These are phyloP conservation scores for Aphodius granarius DNA, from an alignment of 2,888 invertebrate genomes.

Conservation along the genomic window DNA sequence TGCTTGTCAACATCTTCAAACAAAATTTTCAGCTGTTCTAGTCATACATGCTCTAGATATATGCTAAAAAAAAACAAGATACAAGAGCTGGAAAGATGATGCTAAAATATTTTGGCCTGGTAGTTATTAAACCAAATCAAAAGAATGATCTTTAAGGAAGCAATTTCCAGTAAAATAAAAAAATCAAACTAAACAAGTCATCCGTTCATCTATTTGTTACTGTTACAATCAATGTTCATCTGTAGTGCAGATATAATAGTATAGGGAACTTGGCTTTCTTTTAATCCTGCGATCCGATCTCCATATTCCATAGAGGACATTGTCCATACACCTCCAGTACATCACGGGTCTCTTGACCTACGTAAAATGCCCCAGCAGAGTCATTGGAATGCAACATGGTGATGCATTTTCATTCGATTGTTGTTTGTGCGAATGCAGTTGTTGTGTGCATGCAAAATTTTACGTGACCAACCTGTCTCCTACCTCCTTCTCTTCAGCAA, in stretches of 20 bases:
- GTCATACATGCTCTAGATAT: too few relatives aligned
- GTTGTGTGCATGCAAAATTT: slow-evolving; percentile 47
- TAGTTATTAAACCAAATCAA: background rate
- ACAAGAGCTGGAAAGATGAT: too few relatives aligned
- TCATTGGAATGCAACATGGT: slow-evolving; percentile 34
- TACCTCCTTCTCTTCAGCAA: background rate
- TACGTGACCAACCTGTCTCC: slow-evolving; percentile 40
- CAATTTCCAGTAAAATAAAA: background rate
- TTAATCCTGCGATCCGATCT: background rate
- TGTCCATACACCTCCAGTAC: background rate
- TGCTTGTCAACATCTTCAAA: too few relatives aligned
- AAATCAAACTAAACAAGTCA: background rate
- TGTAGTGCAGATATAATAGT: background rate
- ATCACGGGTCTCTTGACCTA: background rate
- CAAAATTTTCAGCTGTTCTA: too few relatives aligned
- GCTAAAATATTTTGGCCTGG: too few relatives aligned
- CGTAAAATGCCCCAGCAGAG: slow-evolving; percentile 20
- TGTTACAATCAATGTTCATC: background rate
- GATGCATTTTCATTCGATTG: slow-evolving; percentile 44
- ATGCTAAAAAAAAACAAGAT: too few relatives aligned
- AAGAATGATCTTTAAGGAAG: background rate
- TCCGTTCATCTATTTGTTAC: background rate
- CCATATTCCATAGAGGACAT: background rate
- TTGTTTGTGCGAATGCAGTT: slow-evolving; percentile 47
- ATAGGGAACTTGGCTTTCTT: background rate